These are phyloP conservation scores for Calosoma granatense DNA, from an alignment of 1,140 invertebrate genomes.

Conservation along the genomic window DNA sequence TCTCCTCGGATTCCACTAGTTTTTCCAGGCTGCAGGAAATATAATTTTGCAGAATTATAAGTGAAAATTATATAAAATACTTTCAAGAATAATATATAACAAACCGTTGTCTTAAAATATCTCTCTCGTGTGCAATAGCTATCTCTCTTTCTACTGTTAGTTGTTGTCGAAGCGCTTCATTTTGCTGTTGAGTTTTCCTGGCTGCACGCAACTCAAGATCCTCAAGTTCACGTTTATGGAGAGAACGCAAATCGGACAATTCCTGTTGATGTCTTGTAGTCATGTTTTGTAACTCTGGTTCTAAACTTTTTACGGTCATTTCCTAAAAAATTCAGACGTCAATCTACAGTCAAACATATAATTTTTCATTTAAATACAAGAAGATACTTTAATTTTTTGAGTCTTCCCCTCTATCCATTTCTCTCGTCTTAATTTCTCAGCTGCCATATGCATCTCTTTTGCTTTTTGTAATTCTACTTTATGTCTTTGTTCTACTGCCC, in stretches of 20 bases:
- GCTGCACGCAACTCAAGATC: constrained; percentile 44
- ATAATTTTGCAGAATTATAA: background rate
- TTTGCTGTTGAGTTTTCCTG: constrained; percentile 42
- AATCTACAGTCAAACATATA: too few species aligned
- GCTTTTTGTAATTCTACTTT: constrained; percentile 49
- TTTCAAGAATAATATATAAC: background rate
- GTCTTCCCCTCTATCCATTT: constrained; percentile 59
- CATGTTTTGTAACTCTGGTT: constrained; percentile 58
- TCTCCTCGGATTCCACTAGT: constrained; percentile 42
- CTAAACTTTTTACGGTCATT: constrained; percentile 60
- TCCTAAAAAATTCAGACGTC: constrained; percentile 36
- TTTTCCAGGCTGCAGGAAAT: constrained; percentile 36
- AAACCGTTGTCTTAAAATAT: constrained; percentile 34
- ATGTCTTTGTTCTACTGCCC: constrained; percentile 50
- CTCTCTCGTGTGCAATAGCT: constrained; percentile 41
- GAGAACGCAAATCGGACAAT: constrained; percentile 42
- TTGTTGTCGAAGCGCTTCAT: constrained; percentile 37
- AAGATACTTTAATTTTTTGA: constrained; percentile 53
- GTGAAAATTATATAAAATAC: background rate
- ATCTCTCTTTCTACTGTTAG: constrained; percentile 38
- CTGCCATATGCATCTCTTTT: constrained; percentile 51
- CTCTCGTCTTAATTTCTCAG: constrained; percentile 54
- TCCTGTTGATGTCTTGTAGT: constrained; percentile 49
- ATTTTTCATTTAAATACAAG: too few species aligned
- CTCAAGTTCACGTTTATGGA: constrained; percentile 48